Conservation (phyloP, 1,140 invertebrate species). For the Lysiphlebus fabarum region DNA sequence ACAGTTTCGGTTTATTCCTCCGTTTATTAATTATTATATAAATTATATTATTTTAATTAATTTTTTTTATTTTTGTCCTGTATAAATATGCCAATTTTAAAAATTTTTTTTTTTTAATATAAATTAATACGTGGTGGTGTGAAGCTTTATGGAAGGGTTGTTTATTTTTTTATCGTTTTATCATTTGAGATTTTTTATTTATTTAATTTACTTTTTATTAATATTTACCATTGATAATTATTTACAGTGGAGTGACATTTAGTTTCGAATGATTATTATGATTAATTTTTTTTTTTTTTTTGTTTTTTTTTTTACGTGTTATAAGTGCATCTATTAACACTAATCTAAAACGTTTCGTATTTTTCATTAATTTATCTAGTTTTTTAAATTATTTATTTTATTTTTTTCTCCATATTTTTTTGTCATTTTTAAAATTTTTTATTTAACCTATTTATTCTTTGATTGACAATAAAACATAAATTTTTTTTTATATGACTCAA, state of each 20-base stretch:
- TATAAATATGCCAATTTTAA: slow-evolving; percentile 21
- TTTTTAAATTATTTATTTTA: slow-evolving; percentile 14
- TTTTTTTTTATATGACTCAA: background rate
- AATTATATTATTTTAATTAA: background rate
- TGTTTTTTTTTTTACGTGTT: slow-evolving; percentile 17
- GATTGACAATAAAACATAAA: slow-evolving; percentile 27
- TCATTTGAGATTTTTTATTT: background rate
- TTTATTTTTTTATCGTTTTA: background rate
- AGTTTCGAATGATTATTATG: slow-evolving; percentile 21
- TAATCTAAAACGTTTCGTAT: slow-evolving; percentile 28
- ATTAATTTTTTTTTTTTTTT: slow-evolving; percentile 20
- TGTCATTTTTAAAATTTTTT: background rate
- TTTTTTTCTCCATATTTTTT: slow-evolving; percentile 6
- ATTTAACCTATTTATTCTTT: slow-evolving; percentile 1
- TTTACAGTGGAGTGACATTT: slow-evolving; percentile 19
- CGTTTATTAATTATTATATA: background rate
- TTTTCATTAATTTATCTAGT: slow-evolving; percentile 16
- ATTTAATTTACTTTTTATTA: background rate
- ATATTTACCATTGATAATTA: slow-evolving; percentile 13
- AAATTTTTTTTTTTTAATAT: background rate
- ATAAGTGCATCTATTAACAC: slow-evolving; percentile 23
- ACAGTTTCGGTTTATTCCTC: no score
- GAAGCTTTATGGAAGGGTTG: background rate
- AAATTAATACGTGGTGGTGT: background rate
- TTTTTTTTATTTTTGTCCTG: slow-evolving; percentile 10